Evolutionary conservation across 2,113 vertebrate species (phyloP).

Genomic region (Scytalopus superciliaris): DNA sequence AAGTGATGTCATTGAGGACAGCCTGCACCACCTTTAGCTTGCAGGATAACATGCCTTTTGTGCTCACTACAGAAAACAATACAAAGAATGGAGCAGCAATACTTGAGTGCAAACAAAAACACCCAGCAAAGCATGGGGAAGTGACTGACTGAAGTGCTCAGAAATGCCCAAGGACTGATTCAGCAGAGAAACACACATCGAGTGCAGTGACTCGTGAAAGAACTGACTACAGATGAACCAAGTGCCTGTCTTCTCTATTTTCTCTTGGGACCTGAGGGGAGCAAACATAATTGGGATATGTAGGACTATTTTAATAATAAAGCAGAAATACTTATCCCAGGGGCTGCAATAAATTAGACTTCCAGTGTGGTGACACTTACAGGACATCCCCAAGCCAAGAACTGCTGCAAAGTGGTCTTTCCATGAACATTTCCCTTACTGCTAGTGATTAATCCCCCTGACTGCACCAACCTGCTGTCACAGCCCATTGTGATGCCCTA

Average conservation of each 20-base stretch:
- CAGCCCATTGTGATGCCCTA: accelerated
- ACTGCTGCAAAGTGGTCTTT: neutral
- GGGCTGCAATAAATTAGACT: neutral
- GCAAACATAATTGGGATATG: neutral
- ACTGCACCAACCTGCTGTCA: accelerated
- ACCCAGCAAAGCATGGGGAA: neutral
- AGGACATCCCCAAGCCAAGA: neutral
- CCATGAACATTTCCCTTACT: neutral
- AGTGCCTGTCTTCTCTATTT: neutral
- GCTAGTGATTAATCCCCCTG: neutral
- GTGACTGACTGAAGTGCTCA: neutral
- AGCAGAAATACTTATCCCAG: neutral
- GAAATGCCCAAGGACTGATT: neutral
- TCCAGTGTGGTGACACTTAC: neutral
- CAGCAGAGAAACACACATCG: neutral
- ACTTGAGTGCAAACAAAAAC: slow-evolving; percentile 24
- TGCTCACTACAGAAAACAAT: slow-evolving; percentile 23
- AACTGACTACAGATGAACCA: neutral
- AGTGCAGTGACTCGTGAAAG: neutral
- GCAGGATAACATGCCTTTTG: neutral
- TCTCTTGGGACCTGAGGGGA: neutral
- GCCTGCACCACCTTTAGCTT: neutral
- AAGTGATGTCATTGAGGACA: neutral
- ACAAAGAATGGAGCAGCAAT: slow-evolving; percentile 3
- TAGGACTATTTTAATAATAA: neutral